Conservation (phyloP, 2,797 vertebrate species). For the Thamnophis elegans region DNA sequence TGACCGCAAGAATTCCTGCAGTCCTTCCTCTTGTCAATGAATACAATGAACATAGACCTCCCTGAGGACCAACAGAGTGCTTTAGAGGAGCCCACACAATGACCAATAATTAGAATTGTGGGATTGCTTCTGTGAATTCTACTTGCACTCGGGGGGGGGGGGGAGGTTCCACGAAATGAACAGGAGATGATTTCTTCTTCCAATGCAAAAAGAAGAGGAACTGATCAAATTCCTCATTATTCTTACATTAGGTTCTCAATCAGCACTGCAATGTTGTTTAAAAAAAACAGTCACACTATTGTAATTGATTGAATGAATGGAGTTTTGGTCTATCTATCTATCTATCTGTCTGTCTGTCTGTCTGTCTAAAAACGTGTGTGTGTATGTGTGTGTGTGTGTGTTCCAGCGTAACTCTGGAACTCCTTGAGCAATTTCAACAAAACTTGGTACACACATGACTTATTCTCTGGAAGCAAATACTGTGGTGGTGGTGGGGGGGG, state of each 20-base stretch:
- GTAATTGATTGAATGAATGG: neutral
- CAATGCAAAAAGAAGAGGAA: neutral
- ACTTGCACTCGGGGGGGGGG: neutral
- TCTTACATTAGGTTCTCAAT: neutral
- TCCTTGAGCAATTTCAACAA: too few species aligned
- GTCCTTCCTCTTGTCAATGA: neutral
- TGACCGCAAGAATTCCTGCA: neutral
- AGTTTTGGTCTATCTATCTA: too few species aligned
- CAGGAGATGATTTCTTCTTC: neutral
- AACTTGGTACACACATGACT: too few species aligned
- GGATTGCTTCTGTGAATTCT: neutral
- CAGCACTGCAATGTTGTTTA: neutral
- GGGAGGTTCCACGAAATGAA: neutral
- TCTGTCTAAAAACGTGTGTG: too few species aligned
- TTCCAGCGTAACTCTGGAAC: too few species aligned
- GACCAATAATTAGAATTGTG: neutral
- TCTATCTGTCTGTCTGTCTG: too few species aligned
- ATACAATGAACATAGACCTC: neutral
- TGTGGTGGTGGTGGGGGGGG: too few species aligned
- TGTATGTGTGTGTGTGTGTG: too few species aligned
- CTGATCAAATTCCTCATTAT: neutral
- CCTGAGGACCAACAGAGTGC: neutral
- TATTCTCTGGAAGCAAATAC: too few species aligned
- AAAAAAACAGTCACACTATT: neutral
- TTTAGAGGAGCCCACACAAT: neutral